Conservation (phyloP, 2,888 invertebrate species). For the Epistrophe grossulariae region DNA sequence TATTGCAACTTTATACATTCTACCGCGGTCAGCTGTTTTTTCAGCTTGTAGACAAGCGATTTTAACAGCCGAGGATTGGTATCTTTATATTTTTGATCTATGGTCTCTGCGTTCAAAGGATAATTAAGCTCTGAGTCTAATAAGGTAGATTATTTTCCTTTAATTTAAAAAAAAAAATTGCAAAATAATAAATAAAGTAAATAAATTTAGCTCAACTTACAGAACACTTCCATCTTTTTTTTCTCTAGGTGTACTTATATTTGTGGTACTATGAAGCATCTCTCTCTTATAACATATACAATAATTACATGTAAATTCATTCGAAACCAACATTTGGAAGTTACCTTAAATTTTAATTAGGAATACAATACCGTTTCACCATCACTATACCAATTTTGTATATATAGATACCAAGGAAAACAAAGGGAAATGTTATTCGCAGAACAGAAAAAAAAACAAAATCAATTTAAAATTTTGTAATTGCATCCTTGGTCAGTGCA, state of each 20-base stretch:
- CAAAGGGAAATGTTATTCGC: background rate
- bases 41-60: too few relatives aligned
- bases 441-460: background rate
- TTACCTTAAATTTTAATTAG: slow-evolving; percentile 25
- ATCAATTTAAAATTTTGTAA: slow-evolving; percentile 56
- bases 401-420: background rate
- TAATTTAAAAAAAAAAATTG: too few relatives aligned
- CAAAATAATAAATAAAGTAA: too few relatives aligned
- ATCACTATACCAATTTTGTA: background rate
- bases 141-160: too few relatives aligned
- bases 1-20: too few relatives aligned
- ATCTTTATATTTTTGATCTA: too few relatives aligned
- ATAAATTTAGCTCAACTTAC: too few relatives aligned
- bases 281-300: background rate
- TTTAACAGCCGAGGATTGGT: too few relatives aligned
- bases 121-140: too few relatives aligned
- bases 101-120: too few relatives aligned
- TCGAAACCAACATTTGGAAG: background rate
- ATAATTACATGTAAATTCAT: background rate
- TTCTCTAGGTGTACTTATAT: background rate
- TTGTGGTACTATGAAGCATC: background rate
- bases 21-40: too few relatives aligned
- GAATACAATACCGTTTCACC: slow-evolving; percentile 11
- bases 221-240: background rate
- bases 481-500: slow-evolving; percentile 32